Base-by-base conservation (phyloP, 2,797 vertebrate species). In the Argya squamiceps region DNA sequence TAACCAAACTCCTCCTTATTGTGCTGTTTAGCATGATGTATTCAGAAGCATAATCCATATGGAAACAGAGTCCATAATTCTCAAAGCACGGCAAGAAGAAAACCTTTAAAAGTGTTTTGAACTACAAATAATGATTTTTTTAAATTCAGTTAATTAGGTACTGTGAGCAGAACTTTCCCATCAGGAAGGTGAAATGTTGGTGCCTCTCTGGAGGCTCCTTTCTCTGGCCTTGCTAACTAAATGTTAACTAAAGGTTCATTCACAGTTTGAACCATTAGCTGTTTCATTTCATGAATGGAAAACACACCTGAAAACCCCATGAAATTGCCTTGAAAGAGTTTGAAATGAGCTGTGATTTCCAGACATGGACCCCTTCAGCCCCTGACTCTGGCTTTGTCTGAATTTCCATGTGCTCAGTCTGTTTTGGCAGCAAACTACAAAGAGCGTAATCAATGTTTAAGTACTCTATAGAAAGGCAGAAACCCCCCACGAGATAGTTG, bases 131-230 rank as follows among this genome's bases (percentile, higher is more conserved):
- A 29, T 37, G 2, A 4, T 56, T 64, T 56, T 60, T 46, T 49
- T 68, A 19, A 19, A 17, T 13, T 62, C 5, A 10, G 12, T 77
- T 26, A 41, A 12, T 49, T 55, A 27, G 8, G 41, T 50, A 12
- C 46, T 19, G 4, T 49, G 32, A 75, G 37, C 37, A 21, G 37
- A 59, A 9, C 49, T 75, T 74, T 59, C 6, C 34, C 1, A 1
- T 11, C 0, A 0, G 32, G 52, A 60, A 68, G 34, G 8, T 43
- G 62, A 59, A 52, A 13, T 29, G 13, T 2, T 62, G 49, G 46
- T 74, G 34, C 21, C 26, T 34, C 2, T 52, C 19, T 50, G 81
- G 37, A 29, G 43, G 24, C 8, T 49, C 3, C 19, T 46, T 0
- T 56, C 41, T 60, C 53, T 65, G 41, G 4, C 34, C 13, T 39